These are phyloP conservation scores for Caenorhabditis elegans DNA, from an alignment of 1,140 invertebrate species.

Conservation along the genomic window DNA sequence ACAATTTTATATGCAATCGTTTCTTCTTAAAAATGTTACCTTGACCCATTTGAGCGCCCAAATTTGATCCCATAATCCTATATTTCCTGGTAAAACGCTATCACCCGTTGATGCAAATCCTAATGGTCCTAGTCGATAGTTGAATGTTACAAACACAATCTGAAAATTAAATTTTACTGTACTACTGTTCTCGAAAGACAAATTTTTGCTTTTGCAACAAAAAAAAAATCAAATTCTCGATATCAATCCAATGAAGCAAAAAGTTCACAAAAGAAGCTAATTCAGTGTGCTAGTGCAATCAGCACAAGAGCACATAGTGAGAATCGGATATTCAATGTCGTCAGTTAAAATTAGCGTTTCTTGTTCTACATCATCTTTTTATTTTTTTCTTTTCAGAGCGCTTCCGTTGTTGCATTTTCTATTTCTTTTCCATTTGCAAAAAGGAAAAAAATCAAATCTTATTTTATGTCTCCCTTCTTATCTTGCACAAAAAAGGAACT, in stretches of 20 bases:
- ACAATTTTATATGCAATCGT: conserved; percentile 57
- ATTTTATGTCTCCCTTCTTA: not conserved
- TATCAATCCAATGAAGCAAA: not conserved
- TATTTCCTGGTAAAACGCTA: conserved; percentile 89
- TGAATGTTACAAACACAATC: conserved; percentile 91
- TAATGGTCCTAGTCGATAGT: conserved; percentile 91
- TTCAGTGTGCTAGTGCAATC: not conserved
- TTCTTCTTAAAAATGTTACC: conserved; percentile 66
- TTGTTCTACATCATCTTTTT: not conserved
- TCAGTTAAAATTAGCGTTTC: conserved; percentile 1
- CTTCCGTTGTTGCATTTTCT: not conserved
- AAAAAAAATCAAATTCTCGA: not conserved
- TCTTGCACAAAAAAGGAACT: not conserved
- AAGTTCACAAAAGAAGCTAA: conserved; percentile 19
- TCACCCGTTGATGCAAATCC: conserved; percentile 72
- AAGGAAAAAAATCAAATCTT: not conserved
- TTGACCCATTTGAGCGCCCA: conserved; percentile 83
- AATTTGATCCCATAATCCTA: conserved; percentile 88
- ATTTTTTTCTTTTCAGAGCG: not conserved
- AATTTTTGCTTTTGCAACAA: too few species aligned
- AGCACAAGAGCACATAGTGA: not conserved
- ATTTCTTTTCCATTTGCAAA: not conserved
- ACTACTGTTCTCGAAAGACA: not conserved
- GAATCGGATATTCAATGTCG: not conserved
- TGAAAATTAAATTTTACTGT: conserved; percentile 59